These are phyloP conservation scores for Brachycybe producta DNA, from an alignment of 2,888 invertebrate species.

Conservation along the genomic window DNA sequence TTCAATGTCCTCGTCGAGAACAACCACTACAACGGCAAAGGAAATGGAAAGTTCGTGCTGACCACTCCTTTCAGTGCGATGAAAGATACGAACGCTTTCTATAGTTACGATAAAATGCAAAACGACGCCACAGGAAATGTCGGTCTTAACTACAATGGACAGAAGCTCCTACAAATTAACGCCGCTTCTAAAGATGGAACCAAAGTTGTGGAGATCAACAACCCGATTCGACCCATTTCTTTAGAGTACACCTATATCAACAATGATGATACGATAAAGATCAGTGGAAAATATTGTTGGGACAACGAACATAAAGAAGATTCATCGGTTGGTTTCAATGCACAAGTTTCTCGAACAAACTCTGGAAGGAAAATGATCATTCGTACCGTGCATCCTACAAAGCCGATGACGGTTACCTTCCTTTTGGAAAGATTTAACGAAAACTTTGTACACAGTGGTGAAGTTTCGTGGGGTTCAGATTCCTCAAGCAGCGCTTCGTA, in stretches of 20 bases:
- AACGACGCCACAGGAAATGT: conserved; percentile 6
- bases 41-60: conserved; percentile 14
- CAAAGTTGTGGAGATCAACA: conserved; percentile 24
- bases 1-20: conserved; percentile 10
- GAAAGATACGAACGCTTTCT: conserved; percentile 16
- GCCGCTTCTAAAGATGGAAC: conserved; percentile 12
- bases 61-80: conserved; percentile 21
- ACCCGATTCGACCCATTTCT: conserved; percentile 27
- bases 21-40: conserved; percentile 6
- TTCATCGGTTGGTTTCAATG: conserved; percentile 24
- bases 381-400: conserved; percentile 21
- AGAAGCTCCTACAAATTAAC: conserved; percentile 12
- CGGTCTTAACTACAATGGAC: conserved; percentile 19
- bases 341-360: conserved; percentile 16
- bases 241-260: conserved; percentile 23
- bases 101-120: conserved; percentile 1
- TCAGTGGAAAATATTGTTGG: conserved; percentile 27
- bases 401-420: conserved; percentile 21
- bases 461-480: conserved; percentile 23
- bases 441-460: conserved; percentile 22
- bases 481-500: not conserved
- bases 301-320: conserved; percentile 22
- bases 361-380: conserved; percentile 18
- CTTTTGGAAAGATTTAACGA: conserved; percentile 19
- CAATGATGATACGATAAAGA: conserved; percentile 16